Percentiles rank a stretch among this genome's conserved stretches.
These are phyloP conservation scores for Nowickia ferox DNA, from an alignment of 2,888 invertebrate genomes.

Conservation along the genomic window DNA sequence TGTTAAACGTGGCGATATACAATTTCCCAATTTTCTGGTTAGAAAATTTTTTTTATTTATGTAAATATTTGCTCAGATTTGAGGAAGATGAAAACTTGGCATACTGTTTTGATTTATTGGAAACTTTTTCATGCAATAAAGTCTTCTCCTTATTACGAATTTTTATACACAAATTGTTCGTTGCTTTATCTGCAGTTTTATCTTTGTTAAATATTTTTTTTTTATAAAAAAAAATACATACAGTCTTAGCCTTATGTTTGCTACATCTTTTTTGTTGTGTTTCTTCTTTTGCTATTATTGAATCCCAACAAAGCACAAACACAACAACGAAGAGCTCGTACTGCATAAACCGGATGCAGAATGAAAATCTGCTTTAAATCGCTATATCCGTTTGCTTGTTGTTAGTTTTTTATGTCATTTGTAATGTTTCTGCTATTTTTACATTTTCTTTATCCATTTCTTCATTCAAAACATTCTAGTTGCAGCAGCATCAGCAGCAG, in stretches of 20 bases:
- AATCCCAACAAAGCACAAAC: constrained; percentile 26
- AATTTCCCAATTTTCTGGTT: too few species aligned
- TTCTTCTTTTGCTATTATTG: constrained; percentile 19
- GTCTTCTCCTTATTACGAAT: background rate
- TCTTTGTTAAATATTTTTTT: background rate
- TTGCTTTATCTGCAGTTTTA: background rate
- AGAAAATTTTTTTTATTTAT: background rate
- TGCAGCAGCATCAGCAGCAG: constrained; percentile 7
- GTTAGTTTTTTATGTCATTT: constrained; percentile 56
- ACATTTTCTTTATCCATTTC: constrained; percentile 14
- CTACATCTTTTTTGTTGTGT: background rate
- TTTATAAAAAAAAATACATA: background rate
- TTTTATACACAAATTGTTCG: constrained; percentile 1
- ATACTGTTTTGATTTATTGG: background rate
- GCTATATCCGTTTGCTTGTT: constrained; percentile 65
- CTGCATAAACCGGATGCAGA: constrained; percentile 57
- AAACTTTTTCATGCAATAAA: background rate
- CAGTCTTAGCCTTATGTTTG: constrained; percentile 22
- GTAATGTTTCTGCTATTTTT: constrained; percentile 36
- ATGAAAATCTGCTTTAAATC: constrained; percentile 62
- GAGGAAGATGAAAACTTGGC: background rate
- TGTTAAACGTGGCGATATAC: too few species aligned
- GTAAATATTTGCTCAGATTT: background rate
- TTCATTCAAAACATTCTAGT: constrained; percentile 18
- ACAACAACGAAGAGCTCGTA: constrained; percentile 42